These are phyloP conservation scores for Dryocosmus kuriphilus DNA, from an alignment of 2,888 invertebrate genomes.

Conservation along the genomic window DNA sequence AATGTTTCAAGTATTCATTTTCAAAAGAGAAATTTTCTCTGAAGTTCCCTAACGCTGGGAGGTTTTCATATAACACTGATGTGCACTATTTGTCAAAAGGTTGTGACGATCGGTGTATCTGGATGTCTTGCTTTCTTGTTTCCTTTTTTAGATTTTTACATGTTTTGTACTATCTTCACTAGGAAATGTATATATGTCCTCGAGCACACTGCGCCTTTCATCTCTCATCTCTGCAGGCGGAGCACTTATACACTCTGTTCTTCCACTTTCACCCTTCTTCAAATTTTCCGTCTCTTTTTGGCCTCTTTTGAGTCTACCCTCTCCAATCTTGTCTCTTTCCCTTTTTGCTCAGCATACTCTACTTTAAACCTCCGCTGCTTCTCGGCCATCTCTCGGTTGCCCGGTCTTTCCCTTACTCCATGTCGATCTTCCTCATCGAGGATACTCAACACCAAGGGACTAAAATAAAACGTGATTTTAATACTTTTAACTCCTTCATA, in stretches of 20 bases:
- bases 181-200: slow-evolving; percentile 72
- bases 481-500: slow-evolving; percentile 74
- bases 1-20: not conserved
- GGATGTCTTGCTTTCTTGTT: slow-evolving; percentile 49
- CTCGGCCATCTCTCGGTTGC: slow-evolving; percentile 45
- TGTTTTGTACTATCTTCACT: slow-evolving; percentile 60
- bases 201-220: slow-evolving; percentile 74
- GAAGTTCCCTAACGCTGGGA: slow-evolving; percentile 5
- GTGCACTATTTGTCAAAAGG: slow-evolving; percentile 31
- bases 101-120: slow-evolving; percentile 33
- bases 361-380: slow-evolving; percentile 44
- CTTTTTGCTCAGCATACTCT: slow-evolving; percentile 55
- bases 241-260: slow-evolving; percentile 74
- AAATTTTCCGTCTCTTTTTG: slow-evolving; percentile 55
- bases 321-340: slow-evolving; percentile 56
- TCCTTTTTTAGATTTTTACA: slow-evolving; percentile 54
- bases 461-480: slow-evolving; percentile 74
- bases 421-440: slow-evolving; percentile 44
- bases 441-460: slow-evolving; percentile 53
- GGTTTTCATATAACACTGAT: slow-evolving; percentile 18
- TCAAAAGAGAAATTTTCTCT: not conserved
- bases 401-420: slow-evolving; percentile 44
- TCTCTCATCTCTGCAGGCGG: slow-evolving; percentile 72
- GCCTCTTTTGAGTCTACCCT: slow-evolving; percentile 54
- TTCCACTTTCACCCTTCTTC: slow-evolving; percentile 53